Percentiles rank a stretch among this genome's conserved stretches.
phyloP scores from a whole-genome alignment of 53 echinoderm and acorn worm species.

The Paelopatides confundens region DNA sequence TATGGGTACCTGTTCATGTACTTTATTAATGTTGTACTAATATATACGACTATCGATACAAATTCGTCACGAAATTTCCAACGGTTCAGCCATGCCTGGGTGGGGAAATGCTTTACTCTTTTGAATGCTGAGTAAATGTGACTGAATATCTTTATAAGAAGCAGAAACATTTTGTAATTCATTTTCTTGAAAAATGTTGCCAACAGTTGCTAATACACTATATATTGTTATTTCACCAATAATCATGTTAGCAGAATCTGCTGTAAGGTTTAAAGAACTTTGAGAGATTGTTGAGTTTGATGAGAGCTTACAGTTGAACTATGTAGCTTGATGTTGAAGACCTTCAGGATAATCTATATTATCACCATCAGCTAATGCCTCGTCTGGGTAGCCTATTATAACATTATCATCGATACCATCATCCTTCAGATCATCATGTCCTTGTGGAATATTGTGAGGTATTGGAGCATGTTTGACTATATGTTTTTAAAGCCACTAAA shows the following conservation, averaged over 20 bases:
- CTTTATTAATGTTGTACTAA: conserved; percentile 34
- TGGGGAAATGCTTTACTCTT: background rate
- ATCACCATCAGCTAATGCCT: no score
- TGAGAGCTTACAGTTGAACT: no score
- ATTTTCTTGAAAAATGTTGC: conserved; percentile 36
- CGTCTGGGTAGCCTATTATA: no score
- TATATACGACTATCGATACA: conserved; percentile 48
- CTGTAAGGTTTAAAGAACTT: no score
- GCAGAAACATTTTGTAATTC: background rate
- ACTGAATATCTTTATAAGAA: conserved; percentile 32
- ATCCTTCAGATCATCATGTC: no score
- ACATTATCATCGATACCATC: no score
- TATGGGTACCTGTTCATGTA: conserved; percentile 54
- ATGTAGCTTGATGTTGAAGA: no score
- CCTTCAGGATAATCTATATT: no score
- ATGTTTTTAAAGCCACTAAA: conserved; percentile 42
- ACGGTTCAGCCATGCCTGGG: conserved; percentile 33
- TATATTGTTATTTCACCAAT: conserved; percentile 46
- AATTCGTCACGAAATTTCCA: conserved; percentile 45
- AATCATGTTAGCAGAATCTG: no score
- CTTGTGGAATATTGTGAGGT: no score
- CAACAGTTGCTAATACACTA: conserved; percentile 61
- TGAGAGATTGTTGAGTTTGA: no score
- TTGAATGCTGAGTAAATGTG: conserved; percentile 42
- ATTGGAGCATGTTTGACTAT: background rate